A percentile compares a stretch with the other conserved stretches of the same genome.
phyloP scores from a whole-genome alignment of 2,797 vertebrate species.

The Avahi laniger region DNA sequence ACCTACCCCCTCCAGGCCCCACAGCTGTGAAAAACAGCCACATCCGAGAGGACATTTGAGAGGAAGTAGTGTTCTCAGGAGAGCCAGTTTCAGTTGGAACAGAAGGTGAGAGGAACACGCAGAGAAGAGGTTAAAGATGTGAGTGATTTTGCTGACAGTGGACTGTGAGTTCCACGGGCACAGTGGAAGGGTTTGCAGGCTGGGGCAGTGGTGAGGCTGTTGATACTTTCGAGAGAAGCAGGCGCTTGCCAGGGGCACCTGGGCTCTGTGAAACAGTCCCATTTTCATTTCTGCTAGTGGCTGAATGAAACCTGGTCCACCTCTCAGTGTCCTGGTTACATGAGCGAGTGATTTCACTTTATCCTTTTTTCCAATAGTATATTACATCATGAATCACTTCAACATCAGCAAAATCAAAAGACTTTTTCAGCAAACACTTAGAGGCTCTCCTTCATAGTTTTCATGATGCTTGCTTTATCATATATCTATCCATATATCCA shows the following conservation, averaged over 20 bases:
- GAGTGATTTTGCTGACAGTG: not conserved
- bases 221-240: fast-evolving
- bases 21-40: not conserved
- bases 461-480: not conserved
- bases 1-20: not conserved
- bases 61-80: not conserved
- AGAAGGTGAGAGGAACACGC: not conserved
- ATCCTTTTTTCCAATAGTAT: not conserved
- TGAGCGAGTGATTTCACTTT: not conserved
- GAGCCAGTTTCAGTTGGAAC: not conserved
- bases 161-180: not conserved
- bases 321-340: not conserved
- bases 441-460: not conserved
- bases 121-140: not conserved
- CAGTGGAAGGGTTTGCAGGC: not conserved
- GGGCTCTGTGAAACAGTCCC: not conserved
- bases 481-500: not conserved
- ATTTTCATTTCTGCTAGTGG: not conserved
- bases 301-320: not conserved
- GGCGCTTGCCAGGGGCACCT: not conserved
- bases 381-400: not conserved
- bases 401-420: not conserved
- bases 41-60: not conserved
- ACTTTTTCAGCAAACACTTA: not conserved
- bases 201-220: not conserved